phyloP scores from a whole-genome alignment of 2,113 vertebrate genomes.

The Nycticryphes semicollaris region DNA sequence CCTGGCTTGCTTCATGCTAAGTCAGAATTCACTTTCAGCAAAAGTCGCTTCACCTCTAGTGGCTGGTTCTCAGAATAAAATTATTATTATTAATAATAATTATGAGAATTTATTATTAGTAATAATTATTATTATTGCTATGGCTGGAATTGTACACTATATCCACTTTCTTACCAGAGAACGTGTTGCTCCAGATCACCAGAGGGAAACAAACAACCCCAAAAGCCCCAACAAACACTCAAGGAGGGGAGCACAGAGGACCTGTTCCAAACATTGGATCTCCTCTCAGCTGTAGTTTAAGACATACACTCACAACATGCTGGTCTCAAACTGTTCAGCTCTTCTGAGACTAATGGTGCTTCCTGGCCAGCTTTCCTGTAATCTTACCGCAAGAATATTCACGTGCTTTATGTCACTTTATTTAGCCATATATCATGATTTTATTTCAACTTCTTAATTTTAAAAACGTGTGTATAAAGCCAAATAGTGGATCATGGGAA shows the following conservation, averaged over 20 bases:
- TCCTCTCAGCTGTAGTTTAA: neutral
- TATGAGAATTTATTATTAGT: neutral
- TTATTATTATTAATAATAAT: neutral
- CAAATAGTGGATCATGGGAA: neutral
- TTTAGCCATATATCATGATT: neutral
- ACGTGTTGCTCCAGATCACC: neutral
- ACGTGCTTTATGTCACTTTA: neutral
- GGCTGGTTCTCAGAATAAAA: neutral
- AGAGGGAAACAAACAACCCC: neutral
- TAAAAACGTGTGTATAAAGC: neutral
- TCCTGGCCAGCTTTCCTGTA: neutral
- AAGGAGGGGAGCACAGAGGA: neutral
- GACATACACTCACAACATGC: neutral
- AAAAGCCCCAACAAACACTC: neutral
- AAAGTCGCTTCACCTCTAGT: neutral
- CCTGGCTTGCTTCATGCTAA: neutral
- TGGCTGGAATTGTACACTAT: neutral
- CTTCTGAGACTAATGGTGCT: neutral
- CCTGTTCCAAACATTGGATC: neutral
- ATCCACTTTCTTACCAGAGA: neutral
- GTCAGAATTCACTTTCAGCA: neutral
- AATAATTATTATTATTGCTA: neutral
- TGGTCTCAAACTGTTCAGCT: neutral
- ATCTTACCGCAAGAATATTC: neutral
- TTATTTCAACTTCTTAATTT: neutral